phyloP scores from a whole-genome alignment of 2,888 invertebrate species.

The Brachypterus glaber region DNA sequence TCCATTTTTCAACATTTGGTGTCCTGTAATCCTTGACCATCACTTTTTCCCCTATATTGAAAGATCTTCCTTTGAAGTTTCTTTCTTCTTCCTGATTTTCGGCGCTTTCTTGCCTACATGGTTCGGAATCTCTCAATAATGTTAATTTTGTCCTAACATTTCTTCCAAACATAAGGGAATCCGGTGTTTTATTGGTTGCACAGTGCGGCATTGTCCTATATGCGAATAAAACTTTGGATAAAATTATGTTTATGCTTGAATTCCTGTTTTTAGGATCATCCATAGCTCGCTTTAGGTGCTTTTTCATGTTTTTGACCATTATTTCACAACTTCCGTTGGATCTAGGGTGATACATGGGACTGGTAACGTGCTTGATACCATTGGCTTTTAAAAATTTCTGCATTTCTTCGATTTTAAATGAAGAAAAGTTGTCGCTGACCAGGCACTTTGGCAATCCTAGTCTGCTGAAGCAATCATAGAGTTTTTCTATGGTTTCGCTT shows the following conservation, averaged over 20 bases:
- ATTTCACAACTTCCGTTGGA: slow-evolving; percentile 11
- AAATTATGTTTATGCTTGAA: neutral
- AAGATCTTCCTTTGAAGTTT: slow-evolving; percentile 5
- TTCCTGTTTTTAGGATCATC: slow-evolving; percentile 5
- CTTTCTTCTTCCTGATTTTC: slow-evolving; percentile 1
- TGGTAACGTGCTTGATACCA: slow-evolving; percentile 10
- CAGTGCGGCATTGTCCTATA: slow-evolving; percentile 1
- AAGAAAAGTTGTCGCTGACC: too few species aligned
- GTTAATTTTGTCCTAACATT: slow-evolving; percentile 4
- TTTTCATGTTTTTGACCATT: slow-evolving; percentile 10
- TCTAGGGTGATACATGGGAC: slow-evolving; percentile 10
- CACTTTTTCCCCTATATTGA: slow-evolving; percentile 9
- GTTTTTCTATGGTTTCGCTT: slow-evolving; percentile 2
- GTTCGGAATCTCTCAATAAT: too few species aligned
- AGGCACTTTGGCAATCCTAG: too few species aligned
- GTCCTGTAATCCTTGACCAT: slow-evolving; percentile 15
- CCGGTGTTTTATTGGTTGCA: slow-evolving; percentile 8
- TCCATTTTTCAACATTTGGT: slow-evolving; percentile 11
- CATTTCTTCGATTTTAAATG: too few species aligned
- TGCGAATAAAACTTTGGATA: slow-evolving; percentile 3
- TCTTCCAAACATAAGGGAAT: slow-evolving; percentile 5
- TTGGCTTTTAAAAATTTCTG: slow-evolving; percentile 5
- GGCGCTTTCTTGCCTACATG: slow-evolving; percentile 5
- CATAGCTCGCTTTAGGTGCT: slow-evolving; percentile 7
- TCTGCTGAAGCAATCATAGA: too few species aligned